Evolutionary conservation across 2,113 vertebrate genomes (phyloP), one percentile per base, ranked within the genome.

Genomic region (Chitala chitala): DNA sequence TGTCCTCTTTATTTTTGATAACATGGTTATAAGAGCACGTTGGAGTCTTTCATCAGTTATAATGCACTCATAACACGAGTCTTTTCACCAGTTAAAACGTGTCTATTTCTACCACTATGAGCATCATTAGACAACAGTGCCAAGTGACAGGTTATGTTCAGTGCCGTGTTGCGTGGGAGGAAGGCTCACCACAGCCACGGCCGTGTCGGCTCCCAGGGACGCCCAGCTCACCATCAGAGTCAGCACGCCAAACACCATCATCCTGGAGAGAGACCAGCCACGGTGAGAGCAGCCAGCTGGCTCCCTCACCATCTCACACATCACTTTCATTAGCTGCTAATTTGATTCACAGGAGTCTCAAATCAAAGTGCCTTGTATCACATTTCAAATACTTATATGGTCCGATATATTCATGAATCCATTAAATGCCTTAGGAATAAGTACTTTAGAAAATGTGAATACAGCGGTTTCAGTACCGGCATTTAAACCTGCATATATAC

Each of bases 191-290:
- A 98, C 93, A 0, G 95, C 94, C 0, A 88, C 87, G 0, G 93
- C 88, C 0, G 84, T 82, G 71, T 91, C 93, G 0, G 80, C 84
- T 0, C 95, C 94, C 81, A 95, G 81, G 1, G 95, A 96, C 0
- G 88, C 86, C 96, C 96, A 99, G 87, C 94, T 95, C 84, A 98
- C 87, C 77, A 92, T 69, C 79, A 99, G 80, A 1, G 90, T 92
- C 72, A 96, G 82, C 63, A 90, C 69, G 9, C 88, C 93, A 1
- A 90, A 94, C 80, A 87, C 88, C 85, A 96, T 90, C 87, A 92
- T 91, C 85, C 96, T 99, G 83, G 1, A 31, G 51, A 73, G 46
- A 76, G 77, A 69, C 0, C 42, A 5, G 15, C 33, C 26, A 5
- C 22, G 20, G 38, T 68, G 9, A 66, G n/a, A 61, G 58, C 31